These are phyloP conservation scores for Argyra leucocephala DNA, from an alignment of 2,888 invertebrate genomes.

Conservation along the genomic window DNA sequence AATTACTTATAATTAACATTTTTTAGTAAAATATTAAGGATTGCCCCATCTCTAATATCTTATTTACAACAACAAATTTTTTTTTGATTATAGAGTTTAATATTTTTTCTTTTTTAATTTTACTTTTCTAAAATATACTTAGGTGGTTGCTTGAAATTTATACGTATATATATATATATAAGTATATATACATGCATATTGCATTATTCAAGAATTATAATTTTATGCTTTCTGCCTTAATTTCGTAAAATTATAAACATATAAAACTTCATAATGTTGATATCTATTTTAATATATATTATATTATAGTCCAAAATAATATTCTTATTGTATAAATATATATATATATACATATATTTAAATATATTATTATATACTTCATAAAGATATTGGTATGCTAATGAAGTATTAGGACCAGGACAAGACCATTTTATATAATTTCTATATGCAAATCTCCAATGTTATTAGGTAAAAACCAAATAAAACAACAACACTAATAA, in stretches of 20 bases:
- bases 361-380: background rate
- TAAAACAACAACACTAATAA: background rate
- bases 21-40: no score
- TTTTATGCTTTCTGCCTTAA: conserved; percentile 6
- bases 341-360: background rate
- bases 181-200: background rate
- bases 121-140: background rate
- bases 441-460: background rate
- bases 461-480: background rate
- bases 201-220: conserved; percentile 4
- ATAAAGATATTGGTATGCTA: conserved; percentile 1
- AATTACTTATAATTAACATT: no score
- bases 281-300: background rate
- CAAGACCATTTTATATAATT: conserved; percentile 1
- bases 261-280: background rate
- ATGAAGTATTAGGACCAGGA: conserved; percentile 6
- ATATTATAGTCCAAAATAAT: background rate
- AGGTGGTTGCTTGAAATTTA: background rate
- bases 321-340: background rate
- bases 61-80: no score
- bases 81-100: background rate
- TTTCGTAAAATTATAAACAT: conserved; percentile 1
- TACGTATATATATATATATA: background rate
- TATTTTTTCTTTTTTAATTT: background rate
- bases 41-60: no score